Evolutionary conservation across 2,113 vertebrate genomes (phyloP).

Genomic region (Nesogale talazaci): DNA sequence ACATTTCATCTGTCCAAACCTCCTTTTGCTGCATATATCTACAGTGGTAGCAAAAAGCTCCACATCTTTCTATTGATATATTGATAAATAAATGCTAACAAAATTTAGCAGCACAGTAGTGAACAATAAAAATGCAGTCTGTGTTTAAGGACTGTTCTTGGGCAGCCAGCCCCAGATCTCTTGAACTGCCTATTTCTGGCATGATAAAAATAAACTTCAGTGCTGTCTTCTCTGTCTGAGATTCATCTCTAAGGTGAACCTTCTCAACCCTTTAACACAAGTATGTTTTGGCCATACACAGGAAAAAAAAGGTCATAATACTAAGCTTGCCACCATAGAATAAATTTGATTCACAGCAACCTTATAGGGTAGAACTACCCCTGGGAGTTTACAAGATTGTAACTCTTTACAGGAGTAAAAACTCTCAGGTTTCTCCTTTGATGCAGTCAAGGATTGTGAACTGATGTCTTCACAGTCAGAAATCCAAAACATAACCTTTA

Average conservation of each 20-base stretch:
- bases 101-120: neutral
- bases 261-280: neutral
- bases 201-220: neutral
- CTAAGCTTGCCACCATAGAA: no score
- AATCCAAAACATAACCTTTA: no score
- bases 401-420: no score
- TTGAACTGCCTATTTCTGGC: no score
- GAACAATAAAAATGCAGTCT: neutral
- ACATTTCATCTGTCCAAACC: no score
- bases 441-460: no score
- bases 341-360: no score
- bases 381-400: no score
- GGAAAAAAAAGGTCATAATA: neutral
- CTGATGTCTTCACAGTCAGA: no score
- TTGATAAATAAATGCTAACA: neutral
- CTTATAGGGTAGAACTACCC: no score
- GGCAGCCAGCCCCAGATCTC: rapidly evolving
- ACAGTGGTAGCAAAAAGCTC: neutral
- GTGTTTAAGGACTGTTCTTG: neutral
- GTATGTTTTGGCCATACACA: neutral
- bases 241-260: neutral
- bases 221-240: rapidly evolving
- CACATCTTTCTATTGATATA: neutral
- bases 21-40: no score
- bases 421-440: no score